Percentiles rank a stretch among this genome's conserved stretches.
These are phyloP conservation scores for Saturnia pavonia DNA, from an alignment of 2,888 invertebrate genomes.

Conservation along the genomic window DNA sequence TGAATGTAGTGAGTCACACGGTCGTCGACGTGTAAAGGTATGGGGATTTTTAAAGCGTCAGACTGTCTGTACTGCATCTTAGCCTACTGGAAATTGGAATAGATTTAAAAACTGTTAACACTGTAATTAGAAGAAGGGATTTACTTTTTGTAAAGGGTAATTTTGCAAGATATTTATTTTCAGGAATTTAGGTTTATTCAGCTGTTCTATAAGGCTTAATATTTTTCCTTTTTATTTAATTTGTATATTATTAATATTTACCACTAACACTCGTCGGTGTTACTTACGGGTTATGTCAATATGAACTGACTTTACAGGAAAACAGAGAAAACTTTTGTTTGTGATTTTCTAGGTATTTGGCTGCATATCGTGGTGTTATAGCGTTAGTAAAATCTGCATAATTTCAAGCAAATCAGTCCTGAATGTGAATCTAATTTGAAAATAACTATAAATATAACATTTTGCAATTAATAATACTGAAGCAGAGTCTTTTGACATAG, in stretches of 20 bases:
- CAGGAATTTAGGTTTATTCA: background rate
- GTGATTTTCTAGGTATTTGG: too few species aligned
- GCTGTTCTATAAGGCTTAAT: background rate
- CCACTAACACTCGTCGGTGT: too few species aligned
- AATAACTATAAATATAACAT: too few species aligned
- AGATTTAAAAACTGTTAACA: background rate
- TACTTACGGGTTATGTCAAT: too few species aligned
- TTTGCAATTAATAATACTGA: too few species aligned
- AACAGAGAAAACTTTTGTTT: too few species aligned
- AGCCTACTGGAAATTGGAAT: background rate
- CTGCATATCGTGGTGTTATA: too few species aligned
- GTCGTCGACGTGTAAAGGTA: background rate
- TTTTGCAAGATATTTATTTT: background rate
- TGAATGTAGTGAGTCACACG: conserved; percentile 1
- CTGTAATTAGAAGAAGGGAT: background rate
- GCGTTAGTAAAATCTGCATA: too few species aligned
- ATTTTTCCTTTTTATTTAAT: background rate
- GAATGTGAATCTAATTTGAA: too few species aligned
- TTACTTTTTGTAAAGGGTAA: background rate
- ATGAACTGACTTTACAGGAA: too few species aligned
- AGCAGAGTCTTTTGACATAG: too few species aligned
- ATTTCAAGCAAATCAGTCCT: too few species aligned
- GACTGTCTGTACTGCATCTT: conserved; percentile 3
- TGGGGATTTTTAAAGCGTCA: conserved; percentile 1
- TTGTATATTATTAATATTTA: background rate